These are phyloP conservation scores for Mongoloraphidia duomilia DNA, from an alignment of 2,888 invertebrate genomes.

Conservation along the genomic window DNA sequence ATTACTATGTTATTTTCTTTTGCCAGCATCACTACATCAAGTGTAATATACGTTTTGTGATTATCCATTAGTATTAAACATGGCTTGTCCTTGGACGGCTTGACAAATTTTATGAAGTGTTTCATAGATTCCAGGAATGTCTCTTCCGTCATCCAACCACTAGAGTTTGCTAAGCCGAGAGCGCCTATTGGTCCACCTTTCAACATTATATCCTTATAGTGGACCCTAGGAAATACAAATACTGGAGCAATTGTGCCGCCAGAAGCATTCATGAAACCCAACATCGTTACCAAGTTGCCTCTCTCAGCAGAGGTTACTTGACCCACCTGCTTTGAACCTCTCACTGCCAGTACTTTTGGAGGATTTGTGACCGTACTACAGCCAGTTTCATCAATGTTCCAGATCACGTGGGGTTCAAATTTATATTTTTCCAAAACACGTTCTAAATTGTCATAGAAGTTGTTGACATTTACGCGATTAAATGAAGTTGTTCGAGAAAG, in stretches of 20 bases:
- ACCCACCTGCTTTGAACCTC: conserved; percentile 12
- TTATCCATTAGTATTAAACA: not conserved
- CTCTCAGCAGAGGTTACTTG: conserved; percentile 11
- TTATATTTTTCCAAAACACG: conserved; percentile 7
- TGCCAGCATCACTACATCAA: conserved; percentile 1
- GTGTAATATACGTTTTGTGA: conserved; percentile 1
- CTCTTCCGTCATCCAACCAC: conserved; percentile 8
- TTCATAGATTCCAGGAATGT: not conserved
- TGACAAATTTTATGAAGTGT: too few relatives aligned
- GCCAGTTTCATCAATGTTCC: not conserved
- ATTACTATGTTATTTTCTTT: conserved; percentile 1
- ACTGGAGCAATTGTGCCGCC: not conserved
- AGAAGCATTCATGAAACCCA: not conserved
- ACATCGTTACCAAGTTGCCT: conserved; percentile 4
- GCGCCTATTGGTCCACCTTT: too few relatives aligned
- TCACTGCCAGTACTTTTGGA: conserved; percentile 12
- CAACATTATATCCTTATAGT: not conserved
- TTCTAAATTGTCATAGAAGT: conserved; percentile 11
- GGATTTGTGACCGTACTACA: conserved; percentile 13
- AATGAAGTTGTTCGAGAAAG: conserved; percentile 11
- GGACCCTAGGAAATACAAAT: not conserved
- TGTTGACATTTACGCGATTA: conserved; percentile 10
- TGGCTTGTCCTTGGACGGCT: too few relatives aligned
- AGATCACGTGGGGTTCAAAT: conserved; percentile 4
- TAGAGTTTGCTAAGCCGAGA: conserved; percentile 7